Evolutionary conservation across 2,797 vertebrate genomes (phyloP).

Genomic region (Rhincodon typus): DNA sequence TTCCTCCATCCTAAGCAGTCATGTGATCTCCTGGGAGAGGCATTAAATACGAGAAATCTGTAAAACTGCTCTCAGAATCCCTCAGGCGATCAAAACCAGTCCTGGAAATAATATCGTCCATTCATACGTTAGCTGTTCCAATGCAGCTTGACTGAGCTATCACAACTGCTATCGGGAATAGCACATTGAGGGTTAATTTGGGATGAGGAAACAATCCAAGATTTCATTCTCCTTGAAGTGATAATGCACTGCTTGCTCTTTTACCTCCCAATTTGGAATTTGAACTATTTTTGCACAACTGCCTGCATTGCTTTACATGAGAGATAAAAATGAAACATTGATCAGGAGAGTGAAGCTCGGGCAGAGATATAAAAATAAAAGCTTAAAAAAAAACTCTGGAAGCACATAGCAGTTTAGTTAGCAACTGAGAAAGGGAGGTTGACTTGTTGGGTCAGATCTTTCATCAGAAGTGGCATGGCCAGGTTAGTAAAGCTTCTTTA

Average conservation of each 20-base stretch:
- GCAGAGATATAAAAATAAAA: neutral
- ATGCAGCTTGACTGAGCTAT: neutral
- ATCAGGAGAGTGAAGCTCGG: neutral
- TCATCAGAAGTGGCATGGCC: neutral
- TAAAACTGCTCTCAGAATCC: neutral
- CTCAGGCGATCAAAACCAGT: neutral
- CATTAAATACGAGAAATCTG: neutral
- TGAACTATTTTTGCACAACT: neutral
- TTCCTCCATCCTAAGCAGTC: neutral
- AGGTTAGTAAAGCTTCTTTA: neutral
- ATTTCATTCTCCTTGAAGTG: neutral
- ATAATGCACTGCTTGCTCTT: neutral
- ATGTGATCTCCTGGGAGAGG: neutral
- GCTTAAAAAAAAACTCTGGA: neutral
- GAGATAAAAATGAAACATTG: neutral
- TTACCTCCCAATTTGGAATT: neutral
- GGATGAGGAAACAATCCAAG: neutral
- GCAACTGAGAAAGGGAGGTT: neutral
- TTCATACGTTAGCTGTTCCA: neutral
- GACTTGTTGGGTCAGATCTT: neutral
- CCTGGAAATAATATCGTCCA: neutral
- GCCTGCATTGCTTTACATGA: neutral
- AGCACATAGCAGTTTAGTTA: neutral
- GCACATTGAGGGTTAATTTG: slow-evolving; percentile 1
- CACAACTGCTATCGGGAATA: too few relatives aligned